Percentiles rank a stretch among this genome's conserved stretches.
Evolutionary conservation across 2,888 invertebrate genomes (phyloP).

Genomic region (Himalopsyche kuldschensis): DNA sequence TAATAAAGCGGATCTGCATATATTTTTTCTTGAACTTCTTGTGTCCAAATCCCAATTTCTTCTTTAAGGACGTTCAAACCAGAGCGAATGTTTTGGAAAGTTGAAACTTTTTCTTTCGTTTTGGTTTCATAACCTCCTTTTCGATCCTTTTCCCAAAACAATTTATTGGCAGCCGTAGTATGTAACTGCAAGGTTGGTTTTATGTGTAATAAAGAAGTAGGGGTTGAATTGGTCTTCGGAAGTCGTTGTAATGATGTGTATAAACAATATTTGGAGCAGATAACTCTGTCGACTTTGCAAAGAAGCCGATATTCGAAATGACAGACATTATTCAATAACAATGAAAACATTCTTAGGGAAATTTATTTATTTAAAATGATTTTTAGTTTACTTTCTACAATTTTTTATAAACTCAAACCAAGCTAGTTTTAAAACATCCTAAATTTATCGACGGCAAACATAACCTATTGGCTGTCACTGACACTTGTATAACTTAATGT

Average conservation of each 20-base stretch:
- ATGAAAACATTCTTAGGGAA: not conserved
- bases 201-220: not conserved
- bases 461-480: too few species aligned
- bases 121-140: conserved; percentile 63
- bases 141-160: conserved; percentile 62
- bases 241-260: not conserved
- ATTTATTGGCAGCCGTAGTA: conserved; percentile 42
- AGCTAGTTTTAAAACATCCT: too few species aligned
- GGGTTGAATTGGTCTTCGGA: not conserved
- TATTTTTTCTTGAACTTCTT: conserved; percentile 69
- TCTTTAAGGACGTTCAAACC: conserved; percentile 68
- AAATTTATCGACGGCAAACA: too few species aligned
- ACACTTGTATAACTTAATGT: too few species aligned
- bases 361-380: not conserved
- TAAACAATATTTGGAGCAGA: not conserved
- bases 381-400: not conserved
- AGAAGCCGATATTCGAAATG: conserved; percentile 1
- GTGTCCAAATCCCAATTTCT: conserved; percentile 66
- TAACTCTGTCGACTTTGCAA: not conserved
- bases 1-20: conserved; percentile 61
- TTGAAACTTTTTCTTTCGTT: conserved; percentile 48
- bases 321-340: not conserved
- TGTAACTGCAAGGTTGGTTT: conserved; percentile 38
- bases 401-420: too few species aligned
- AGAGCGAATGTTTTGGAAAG: conserved; percentile 60